These are phyloP conservation scores for Oreochromis mossambicus DNA, from an alignment of 2,797 vertebrate species.

Conservation along the genomic window DNA sequence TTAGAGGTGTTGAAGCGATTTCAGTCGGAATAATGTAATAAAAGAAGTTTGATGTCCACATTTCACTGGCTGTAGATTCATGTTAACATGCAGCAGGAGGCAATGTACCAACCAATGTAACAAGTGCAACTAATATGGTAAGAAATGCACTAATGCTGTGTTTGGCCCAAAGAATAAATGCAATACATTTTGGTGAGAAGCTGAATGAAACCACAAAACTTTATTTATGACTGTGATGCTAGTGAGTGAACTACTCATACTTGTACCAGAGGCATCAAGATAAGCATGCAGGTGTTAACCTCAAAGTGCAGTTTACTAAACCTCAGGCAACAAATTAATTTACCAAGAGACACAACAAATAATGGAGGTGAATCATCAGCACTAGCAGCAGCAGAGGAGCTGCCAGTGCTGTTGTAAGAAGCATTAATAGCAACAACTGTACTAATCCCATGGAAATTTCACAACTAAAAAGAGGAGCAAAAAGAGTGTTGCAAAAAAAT, in stretches of 20 bases:
- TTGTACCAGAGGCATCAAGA: background rate
- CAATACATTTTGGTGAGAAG: background rate
- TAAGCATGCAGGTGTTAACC: constrained; percentile 5
- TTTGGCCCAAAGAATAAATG: background rate
- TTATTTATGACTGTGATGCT: background rate
- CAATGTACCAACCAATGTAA: background rate
- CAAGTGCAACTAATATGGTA: background rate
- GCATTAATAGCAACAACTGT: background rate
- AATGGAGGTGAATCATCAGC: background rate
- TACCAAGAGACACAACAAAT: background rate
- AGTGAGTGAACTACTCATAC: background rate
- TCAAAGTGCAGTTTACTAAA: background rate
- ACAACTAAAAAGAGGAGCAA: background rate
- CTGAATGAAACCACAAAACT: background rate
- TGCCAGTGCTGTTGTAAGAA: background rate
- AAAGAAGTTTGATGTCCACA: background rate
- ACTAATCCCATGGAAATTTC: background rate
- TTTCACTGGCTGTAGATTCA: background rate
- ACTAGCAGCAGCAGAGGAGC: background rate
- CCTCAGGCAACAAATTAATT: background rate
- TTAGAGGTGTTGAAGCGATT: background rate
- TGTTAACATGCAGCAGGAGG: background rate
- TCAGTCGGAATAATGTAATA: background rate
- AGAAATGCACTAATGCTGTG: background rate
- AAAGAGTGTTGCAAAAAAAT: background rate